A percentile compares a stretch with the other conserved stretches of the same genome.
Conservation (phyloP, 2,113 vertebrate species). For the Stegostoma tigrinum region DNA sequence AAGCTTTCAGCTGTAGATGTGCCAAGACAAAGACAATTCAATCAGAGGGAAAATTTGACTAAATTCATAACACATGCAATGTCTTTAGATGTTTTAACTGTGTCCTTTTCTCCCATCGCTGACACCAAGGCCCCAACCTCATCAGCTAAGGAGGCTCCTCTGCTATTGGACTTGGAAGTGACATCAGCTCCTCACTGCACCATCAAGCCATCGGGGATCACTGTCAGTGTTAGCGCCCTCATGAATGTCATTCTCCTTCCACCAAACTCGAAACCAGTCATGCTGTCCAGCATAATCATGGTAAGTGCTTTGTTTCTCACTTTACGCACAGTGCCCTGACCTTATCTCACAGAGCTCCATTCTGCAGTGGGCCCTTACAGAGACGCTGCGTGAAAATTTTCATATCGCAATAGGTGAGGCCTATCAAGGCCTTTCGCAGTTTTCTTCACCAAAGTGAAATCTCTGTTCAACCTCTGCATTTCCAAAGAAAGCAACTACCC, state of each 20-base stretch:
- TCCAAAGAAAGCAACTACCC: no score
- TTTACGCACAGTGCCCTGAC: background rate
- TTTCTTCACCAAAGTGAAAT: no score
- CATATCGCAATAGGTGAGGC: no score
- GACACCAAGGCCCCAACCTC: background rate
- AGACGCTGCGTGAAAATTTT: no score
- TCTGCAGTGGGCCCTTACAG: no score
- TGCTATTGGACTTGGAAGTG: conserved; percentile 70
- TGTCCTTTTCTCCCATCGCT: background rate
- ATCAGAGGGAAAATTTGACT: background rate
- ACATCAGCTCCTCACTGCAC: conserved; percentile 61
- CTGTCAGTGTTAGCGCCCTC: conserved; percentile 63
- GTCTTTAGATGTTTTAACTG: background rate
- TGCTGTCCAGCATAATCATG: conserved; percentile 87
- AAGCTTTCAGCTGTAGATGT: background rate
- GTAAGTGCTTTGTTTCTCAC: conserved; percentile 47
- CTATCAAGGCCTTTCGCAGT: no score
- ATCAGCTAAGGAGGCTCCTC: conserved; percentile 59
- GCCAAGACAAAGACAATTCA: background rate
- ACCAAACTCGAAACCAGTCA: conserved; percentile 49
- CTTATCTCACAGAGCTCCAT: no score
- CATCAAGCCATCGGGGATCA: conserved; percentile 77
- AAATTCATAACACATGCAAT: background rate
- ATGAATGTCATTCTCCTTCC: conserved; percentile 73
- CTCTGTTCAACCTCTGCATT: no score